A percentile compares a stretch with the other conserved stretches of the same genome.
Conservation (phyloP, 2,113 vertebrate genomes). For the Hyperopisus bebe region DNA sequence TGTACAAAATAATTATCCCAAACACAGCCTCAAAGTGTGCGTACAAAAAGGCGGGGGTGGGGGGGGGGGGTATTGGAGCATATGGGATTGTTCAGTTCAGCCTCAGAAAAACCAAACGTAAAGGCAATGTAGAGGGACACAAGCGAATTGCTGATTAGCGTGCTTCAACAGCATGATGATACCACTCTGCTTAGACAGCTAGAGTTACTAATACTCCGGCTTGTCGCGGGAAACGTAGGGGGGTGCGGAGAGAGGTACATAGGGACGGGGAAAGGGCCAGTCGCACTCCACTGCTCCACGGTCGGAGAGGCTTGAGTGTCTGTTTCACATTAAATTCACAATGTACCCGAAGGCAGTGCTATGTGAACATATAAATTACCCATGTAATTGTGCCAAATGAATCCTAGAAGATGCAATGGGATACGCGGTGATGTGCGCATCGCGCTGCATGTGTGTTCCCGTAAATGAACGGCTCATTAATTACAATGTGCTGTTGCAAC, state of each 20-base stretch:
- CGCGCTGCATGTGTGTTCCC: not conserved
- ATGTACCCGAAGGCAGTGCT: constrained; percentile 1
- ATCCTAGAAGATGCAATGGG: not conserved
- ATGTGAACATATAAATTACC: constrained; percentile 9
- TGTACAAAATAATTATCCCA: not conserved
- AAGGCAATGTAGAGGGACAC: not conserved
- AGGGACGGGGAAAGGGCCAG: not conserved
- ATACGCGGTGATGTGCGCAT: not conserved
- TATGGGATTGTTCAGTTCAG: constrained; percentile 32
- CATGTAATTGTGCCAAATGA: constrained; percentile 14
- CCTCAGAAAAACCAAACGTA: not conserved
- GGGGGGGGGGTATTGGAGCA: not conserved
- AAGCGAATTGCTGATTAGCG: too few species aligned
- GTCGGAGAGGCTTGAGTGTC: not conserved
- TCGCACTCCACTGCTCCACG: not conserved
- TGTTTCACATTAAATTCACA: constrained; percentile 19
- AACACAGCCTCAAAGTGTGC: not conserved
- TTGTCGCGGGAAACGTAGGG: not conserved
- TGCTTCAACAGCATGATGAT: too few species aligned
- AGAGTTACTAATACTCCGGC: not conserved
- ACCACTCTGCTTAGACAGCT: not conserved
- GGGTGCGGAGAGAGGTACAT: not conserved
- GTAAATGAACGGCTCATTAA: not conserved
- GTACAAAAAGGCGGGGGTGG: not conserved
- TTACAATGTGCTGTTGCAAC: not conserved